Conservation (phyloP, 2,797 vertebrate genomes). For the Tympanoctomys barrerae region DNA sequence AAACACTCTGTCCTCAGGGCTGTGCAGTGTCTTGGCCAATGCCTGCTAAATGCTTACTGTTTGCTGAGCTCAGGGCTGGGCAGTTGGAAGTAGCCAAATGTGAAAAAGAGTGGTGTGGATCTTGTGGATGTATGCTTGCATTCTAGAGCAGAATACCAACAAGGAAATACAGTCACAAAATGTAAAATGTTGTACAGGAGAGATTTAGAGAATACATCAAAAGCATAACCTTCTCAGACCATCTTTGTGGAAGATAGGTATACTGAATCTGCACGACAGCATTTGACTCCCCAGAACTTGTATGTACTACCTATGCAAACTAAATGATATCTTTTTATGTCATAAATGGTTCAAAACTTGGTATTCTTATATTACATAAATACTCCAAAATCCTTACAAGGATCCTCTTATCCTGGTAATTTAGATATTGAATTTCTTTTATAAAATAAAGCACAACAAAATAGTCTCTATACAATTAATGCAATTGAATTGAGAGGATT, state of each 20-base stretch:
- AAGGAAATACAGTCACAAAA: conserved; percentile 15
- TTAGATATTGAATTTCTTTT: conserved; percentile 39
- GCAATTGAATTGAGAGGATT: conserved; percentile 59
- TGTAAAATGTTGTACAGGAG: background rate
- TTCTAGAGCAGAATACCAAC: background rate
- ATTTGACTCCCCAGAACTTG: background rate
- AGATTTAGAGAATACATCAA: background rate
- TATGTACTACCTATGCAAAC: background rate
- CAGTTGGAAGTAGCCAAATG: background rate
- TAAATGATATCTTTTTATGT: conserved; percentile 4
- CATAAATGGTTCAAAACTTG: background rate
- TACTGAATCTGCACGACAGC: background rate
- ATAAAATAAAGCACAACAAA: conserved; percentile 23
- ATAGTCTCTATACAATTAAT: conserved; percentile 17
- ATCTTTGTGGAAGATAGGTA: background rate
- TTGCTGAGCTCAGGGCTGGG: background rate
- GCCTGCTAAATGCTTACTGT: background rate
- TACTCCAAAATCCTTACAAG: background rate
- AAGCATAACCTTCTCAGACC: background rate
- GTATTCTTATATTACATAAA: background rate
- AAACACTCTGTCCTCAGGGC: background rate
- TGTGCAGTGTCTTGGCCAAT: background rate
- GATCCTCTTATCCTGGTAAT: conserved; percentile 20
- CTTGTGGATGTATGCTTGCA: background rate
- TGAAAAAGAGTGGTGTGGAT: background rate